Base-by-base conservation (phyloP, 1,140 invertebrate genomes). In the Gryllus bimaculatus region DNA sequence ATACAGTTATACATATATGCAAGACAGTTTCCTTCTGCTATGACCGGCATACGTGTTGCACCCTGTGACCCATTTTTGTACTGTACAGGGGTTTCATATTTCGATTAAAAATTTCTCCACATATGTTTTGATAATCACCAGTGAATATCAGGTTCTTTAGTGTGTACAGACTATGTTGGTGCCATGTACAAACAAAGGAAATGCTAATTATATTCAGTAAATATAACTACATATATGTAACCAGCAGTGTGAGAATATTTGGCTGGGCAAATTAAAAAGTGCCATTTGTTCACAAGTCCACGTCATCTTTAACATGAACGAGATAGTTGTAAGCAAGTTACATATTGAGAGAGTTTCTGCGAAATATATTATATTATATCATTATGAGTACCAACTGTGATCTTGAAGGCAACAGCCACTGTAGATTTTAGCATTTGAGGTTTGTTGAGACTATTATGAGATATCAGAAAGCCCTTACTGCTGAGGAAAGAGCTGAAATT, bases 251-350 rank as follows among this genome's bases (percentile, higher is more conserved):
- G 10, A 18, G 54, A 66, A 66, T 66, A 66, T 18, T 13, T 66
- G 54, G 54, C 54, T 66, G 54, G 54, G 54, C 54, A 66, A 66
- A 18, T 13, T 66, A 18, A 66, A 66, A 66, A 66, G 54, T 66
- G 54, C 54, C 54, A 66, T 66, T 66, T 66, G 54, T 66, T 66
- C 54, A 66, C 18, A 66, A 66, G 54, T 66, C 54, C 54, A 66
- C 10, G 18, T 66, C 54, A 18, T 66, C 54, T 13, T 66, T 66
- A 66, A 66, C 18, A 18, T 66, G 18, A 66, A 66, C 18, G 54
- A 66, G 54, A 7, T 66, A 66, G 54, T 66, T 18, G 54, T 66
- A 66, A 66, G 54, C 54, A 66, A 66, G 54, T 66, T 18, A 66
- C 10, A 66, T 66, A 13, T 66, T 10, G 10, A 66, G 18, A 66